Evolutionary conservation across 2,113 vertebrate genomes (phyloP), one percentile per base, ranked within the genome.

Genomic region (Egretta garzetta): DNA sequence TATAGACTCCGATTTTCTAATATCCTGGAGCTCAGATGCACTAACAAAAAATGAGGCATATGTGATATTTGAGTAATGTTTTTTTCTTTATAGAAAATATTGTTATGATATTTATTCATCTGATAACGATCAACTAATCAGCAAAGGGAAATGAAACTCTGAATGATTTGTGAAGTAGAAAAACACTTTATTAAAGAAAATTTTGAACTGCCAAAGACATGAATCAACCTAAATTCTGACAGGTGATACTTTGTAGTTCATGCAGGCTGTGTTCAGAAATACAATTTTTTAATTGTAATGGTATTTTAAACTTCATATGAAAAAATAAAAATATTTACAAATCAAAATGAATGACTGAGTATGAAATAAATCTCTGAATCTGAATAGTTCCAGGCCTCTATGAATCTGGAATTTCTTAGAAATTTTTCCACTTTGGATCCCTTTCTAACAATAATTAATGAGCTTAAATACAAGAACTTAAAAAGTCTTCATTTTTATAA

Each of bases 31-130:
- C 6, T 66, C 22, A 64, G 35, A 58, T 53, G 8, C 53, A 45
- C 8, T 71, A 77, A 71, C 2, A 81, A 77, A 86, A 86, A 72
- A 35, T 8, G 2, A 90, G 13, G 43, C 1, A 14, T 41, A 59
- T 55, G 59, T 75, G 9, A 17, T 43, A 39, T 27, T 76, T 39
- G 2, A 93, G 35, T n/a, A 0, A n/a, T 1, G 1, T 1, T 4
- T 5, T 24, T 43, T 43, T 66, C 0, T 67, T 80, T 80, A 62
- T 30, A 53, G 18, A 70, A 23, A 83, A 35, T 43, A 58, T 28
- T 52, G 6, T 33, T 41, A 27, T 27, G 8, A 8, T 56, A 55
- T 63, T 62, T 80, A 3, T 74, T 41, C 5, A 37, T 66, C 17
- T 53, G 18, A 14, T 50, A 82, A 37, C 3, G 7, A 28, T 30